Conservation (phyloP, 2,888 invertebrate genomes). For the Oligia latruncula region DNA sequence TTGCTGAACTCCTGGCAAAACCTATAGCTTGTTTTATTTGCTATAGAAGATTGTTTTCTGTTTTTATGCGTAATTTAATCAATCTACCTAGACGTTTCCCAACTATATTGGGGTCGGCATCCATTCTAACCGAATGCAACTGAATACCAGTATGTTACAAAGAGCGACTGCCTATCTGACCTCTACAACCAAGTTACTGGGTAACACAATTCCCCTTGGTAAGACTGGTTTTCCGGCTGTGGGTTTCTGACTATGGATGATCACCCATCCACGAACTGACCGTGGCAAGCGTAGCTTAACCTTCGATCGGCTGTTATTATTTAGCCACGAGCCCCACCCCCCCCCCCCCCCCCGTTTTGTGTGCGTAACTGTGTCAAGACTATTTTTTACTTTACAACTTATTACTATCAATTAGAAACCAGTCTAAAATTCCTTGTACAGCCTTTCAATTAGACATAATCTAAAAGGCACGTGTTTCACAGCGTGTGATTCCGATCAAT, state of each 20-base stretch:
- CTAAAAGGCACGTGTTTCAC: conserved; percentile 50
- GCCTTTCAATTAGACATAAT: conserved; percentile 27
- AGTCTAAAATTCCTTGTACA: background rate
- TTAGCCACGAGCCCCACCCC: background rate
- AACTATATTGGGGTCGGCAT: background rate
- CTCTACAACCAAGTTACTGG: background rate
- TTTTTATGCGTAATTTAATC: background rate
- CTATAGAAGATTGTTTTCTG: background rate
- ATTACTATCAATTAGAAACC: background rate
- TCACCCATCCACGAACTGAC: background rate
- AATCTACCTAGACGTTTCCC: background rate
- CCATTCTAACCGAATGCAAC: background rate
- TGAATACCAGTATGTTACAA: background rate
- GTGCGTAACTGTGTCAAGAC: background rate
- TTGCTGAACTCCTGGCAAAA: conserved; percentile 8
- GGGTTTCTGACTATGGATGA: no score
- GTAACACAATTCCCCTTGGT: background rate
- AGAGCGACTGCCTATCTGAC: background rate
- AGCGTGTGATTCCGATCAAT: conserved; percentile 59
- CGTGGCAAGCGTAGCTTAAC: background rate
- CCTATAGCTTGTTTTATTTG: background rate
- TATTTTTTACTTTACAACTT: conserved; percentile 11
- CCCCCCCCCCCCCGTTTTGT: background rate
- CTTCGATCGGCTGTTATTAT: background rate
- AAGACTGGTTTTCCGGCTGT: background rate